Base-by-base conservation (phyloP, 2,888 invertebrate genomes). In the Amorpha juglandis region DNA sequence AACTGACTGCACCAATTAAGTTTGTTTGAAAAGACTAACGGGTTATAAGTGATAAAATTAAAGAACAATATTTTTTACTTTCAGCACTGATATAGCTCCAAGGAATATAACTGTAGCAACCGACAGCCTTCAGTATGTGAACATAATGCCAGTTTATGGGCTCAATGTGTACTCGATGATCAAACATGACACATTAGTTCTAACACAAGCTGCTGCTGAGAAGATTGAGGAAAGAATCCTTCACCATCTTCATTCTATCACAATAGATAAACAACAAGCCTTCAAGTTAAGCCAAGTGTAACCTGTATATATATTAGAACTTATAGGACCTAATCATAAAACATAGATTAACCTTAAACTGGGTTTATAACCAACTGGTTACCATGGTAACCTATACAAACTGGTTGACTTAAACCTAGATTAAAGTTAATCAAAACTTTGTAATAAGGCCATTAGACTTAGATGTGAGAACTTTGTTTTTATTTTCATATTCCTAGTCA, bases 101-200 rank as follows among this genome's bases (percentile, higher is more conserved):
- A 94, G 95, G 70, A 99, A 99, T 83, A 97, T 99, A 71, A 95
- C 97, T 55, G 89, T 95, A 45, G 99, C 99, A 1, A 95, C 96
- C 3, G 96, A 97, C 75, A 74, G 83, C 3, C 93, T 99, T n/a
- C 95, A 95, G 48, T 97, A 98, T 82, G 95, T 98, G 48, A 99
- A 98, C 88, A 92, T 99, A 33, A 98, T 99, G 98, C 99, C 99
- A 11, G 96, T 96, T 0, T 99, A 98, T 91, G 98, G 98, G 79
- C 94, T 99, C 16, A 99, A 99, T 93, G 98, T 99, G 0, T 97
- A 97, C 90, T 98, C 99, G 47, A 98, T 99, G 97, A 86, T 99
- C 70, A 99, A 99, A 91, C 98, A 99, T 88, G 97, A 98, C 70
- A 99, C 99, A 0, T 90, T 99, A 11, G 96, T 99, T 6, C 85